Percentiles rank a stretch among this genome's conserved stretches.
Conservation (phyloP, 1,140 invertebrate genomes). For the Rhyzopertha dominica region DNA sequence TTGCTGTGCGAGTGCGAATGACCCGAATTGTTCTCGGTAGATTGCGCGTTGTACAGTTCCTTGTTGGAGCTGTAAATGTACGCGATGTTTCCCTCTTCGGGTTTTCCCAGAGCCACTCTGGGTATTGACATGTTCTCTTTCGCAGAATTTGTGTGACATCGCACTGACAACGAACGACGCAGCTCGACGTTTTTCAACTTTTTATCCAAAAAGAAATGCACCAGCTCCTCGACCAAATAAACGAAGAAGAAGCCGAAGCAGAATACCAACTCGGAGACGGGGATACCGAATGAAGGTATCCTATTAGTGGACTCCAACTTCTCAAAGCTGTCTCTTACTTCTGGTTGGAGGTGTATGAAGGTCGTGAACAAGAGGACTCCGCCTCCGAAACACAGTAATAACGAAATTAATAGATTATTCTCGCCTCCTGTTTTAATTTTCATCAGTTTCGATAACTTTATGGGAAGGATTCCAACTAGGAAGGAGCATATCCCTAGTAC, state of each 20-base stretch:
- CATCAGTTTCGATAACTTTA: constrained; percentile 50
- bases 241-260: constrained; percentile 70
- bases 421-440: constrained; percentile 39
- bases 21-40: constrained; percentile 24
- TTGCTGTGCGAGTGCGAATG: constrained; percentile 17
- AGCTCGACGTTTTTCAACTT: constrained; percentile 50
- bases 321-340: constrained; percentile 58
- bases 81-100: constrained; percentile 35
- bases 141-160: constrained; percentile 34
- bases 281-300: constrained; percentile 45
- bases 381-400: constrained; percentile 72
- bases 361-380: constrained; percentile 74
- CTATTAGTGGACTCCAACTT: constrained; percentile 41
- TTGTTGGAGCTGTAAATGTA: constrained; percentile 36
- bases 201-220: constrained; percentile 54
- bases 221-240: constrained; percentile 66
- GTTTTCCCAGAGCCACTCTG: constrained; percentile 37
- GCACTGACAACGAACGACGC: constrained; percentile 52
- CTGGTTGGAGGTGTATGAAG: constrained; percentile 72
- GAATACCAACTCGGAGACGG: constrained; percentile 61
- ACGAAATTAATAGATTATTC: constrained; percentile 52
- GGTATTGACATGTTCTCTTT: constrained; percentile 45
- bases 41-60: constrained; percentile 33
- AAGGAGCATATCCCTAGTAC: constrained; percentile 65
- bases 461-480: constrained; percentile 61